Conservation (phyloP, 2,888 invertebrate species). For the Iselma pallidipennis region DNA sequence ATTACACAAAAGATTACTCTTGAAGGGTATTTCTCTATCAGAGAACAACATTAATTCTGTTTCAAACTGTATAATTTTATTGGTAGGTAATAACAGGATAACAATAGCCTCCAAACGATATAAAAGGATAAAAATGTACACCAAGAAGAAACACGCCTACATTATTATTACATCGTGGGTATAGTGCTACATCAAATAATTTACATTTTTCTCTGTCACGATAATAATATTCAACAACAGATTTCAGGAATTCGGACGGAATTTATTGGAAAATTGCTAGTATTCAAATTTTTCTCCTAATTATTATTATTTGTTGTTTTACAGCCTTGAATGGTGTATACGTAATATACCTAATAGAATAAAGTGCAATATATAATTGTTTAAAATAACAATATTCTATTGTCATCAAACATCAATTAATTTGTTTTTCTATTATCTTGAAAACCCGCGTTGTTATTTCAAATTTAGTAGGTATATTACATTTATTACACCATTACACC, state of each 20-base stretch:
- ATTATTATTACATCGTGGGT: not conserved
- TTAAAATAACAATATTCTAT: not conserved
- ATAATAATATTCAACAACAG: not conserved
- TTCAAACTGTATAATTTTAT: not conserved
- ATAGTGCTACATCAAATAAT: too few relatives aligned
- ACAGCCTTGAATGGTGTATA: not conserved
- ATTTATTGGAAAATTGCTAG: too few relatives aligned
- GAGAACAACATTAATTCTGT: not conserved
- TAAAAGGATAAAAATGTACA: too few relatives aligned
- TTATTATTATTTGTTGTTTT: not conserved
- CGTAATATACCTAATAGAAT: not conserved
- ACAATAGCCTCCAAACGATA: not conserved
- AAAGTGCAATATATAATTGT: not conserved
- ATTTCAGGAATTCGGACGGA: too few relatives aligned
- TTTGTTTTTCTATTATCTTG: too few relatives aligned
- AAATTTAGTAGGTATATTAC: too few relatives aligned
- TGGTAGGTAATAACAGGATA: not conserved
- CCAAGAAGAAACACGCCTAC: not conserved
- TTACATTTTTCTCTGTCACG: not conserved
- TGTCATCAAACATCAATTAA: too few relatives aligned
- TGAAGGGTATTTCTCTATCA: not conserved
- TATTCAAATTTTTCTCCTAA: too few relatives aligned
- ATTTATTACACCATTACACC: too few relatives aligned
- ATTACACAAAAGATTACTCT: too few relatives aligned
- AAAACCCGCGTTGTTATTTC: too few relatives aligned